phyloP scores from a whole-genome alignment of 2,888 invertebrate genomes.

The Podabrus alpinus region DNA sequence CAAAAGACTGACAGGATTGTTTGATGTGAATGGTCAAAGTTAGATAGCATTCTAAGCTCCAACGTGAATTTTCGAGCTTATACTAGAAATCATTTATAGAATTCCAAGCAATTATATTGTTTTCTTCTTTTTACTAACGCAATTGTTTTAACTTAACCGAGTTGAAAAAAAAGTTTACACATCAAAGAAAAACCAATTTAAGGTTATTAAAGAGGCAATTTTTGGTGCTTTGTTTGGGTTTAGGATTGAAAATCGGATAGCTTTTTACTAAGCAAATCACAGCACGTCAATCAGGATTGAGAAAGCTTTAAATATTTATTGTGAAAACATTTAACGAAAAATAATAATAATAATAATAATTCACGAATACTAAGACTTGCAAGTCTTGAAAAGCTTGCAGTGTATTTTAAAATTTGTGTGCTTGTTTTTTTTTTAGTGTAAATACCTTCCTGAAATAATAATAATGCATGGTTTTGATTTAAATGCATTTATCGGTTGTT shows the following conservation, averaged over 20 bases:
- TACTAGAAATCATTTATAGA: constrained; percentile 28
- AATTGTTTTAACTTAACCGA: constrained; percentile 18
- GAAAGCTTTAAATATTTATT: constrained; percentile 8
- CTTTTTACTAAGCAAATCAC: constrained; percentile 7
- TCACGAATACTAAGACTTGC: neutral
- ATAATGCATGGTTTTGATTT: neutral
- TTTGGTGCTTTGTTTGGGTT: constrained; percentile 13
- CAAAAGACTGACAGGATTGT: constrained; percentile 39
- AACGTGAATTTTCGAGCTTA: constrained; percentile 41
- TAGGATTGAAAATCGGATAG: constrained; percentile 4
- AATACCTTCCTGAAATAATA: neutral
- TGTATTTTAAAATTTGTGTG: neutral
- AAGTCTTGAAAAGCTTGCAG: neutral
- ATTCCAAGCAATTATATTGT: constrained; percentile 37
- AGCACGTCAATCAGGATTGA: constrained; percentile 18
- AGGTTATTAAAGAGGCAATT: neutral
- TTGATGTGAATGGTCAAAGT: constrained; percentile 45
- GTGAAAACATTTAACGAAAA: neutral
- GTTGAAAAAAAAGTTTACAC: constrained; percentile 6
- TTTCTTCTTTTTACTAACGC: constrained; percentile 19
- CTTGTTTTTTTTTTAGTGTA: neutral
- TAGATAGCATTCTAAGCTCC: constrained; percentile 40
- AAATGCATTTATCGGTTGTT: neutral
- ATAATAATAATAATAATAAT: neutral
- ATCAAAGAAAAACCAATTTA: neutral